Conservation (phyloP, 2,113 vertebrate genomes). For the Caretta caretta region DNA sequence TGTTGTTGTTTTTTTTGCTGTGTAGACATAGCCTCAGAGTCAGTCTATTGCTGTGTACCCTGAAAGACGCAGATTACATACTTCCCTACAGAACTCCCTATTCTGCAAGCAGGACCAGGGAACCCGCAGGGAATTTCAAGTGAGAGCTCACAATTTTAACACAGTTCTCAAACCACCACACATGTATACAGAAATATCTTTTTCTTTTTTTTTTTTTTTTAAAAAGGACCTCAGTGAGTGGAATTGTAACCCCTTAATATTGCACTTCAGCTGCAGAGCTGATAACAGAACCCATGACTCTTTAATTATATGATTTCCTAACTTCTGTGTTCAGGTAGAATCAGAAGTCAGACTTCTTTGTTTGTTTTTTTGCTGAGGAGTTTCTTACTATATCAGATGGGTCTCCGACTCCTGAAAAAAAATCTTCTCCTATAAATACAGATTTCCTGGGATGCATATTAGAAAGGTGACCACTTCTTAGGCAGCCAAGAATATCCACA, state of each 20-base stretch:
- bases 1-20: too few species aligned
- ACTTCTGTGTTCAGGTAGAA: neutral
- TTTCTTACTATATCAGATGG: neutral
- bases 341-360: neutral
- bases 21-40: too few species aligned
- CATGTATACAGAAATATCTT: too few species aligned
- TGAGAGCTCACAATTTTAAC: too few species aligned
- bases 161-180: too few species aligned
- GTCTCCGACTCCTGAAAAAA: neutral
- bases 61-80: too few species aligned
- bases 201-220: neutral
- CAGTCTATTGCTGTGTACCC: too few species aligned
- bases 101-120: too few species aligned
- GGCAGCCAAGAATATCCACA: neutral
- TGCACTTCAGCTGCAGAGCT: neutral
- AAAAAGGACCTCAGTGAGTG: neutral
- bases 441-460: neutral
- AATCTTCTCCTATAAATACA: neutral
- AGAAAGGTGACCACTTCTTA: neutral
- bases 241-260: neutral
- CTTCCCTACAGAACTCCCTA: too few species aligned
- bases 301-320: neutral
- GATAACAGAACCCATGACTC: neutral
- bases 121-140: too few species aligned
- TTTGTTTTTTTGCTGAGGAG: neutral